Base-by-base conservation (phyloP, 2,888 invertebrate genomes). In the Ceraclea dissimilis region DNA sequence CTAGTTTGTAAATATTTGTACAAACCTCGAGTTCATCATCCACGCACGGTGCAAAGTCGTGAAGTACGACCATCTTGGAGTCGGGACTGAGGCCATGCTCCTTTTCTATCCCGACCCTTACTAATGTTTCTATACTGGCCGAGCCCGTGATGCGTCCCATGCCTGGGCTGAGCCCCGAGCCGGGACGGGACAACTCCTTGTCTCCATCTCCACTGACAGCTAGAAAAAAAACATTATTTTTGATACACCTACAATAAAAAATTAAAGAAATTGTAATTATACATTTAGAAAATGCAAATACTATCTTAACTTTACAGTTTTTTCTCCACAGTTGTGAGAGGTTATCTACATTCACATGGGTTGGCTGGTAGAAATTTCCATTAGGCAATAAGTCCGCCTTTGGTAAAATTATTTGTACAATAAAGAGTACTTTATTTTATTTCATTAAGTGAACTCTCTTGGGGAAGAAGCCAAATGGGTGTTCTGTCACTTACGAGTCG, bases 141-240 rank as follows among this genome's bases (percentile, higher is more conserved):
- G 93, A 94, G 51, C 95, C 95, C 1, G 95, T 95, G 64, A 96
- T 94, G 33, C 95, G 82, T 1, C 95, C 95, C 82, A 93, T 89
- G 5, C 90, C 90, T 52, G 90, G 84, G 60, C 86, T 83, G 6
- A 84, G 75, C 26, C 86, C 85, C 52, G 86, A 86, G 49, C 82
- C 80, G 34, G 81, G 77, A 53, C 81, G 72, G 48, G 74, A 72
- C 34, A 88, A 71, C 62, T 90, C 88, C 67, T 89, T 86, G 67
- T 92, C 90, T 49, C 87, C 85, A 69, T 89, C 88, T 58, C 84
- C 84, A 68, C 84, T 84, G 63, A 85, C 83, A 63, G 88, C 90
- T 85, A 26, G 10, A 26, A 26, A 10, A 26, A 26, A n/a, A 18
- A 18, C 2, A 19, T 46, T 18, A 46, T 19, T 8, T 4, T 19